phyloP scores from a whole-genome alignment of 1,140 invertebrate species.

The Oryzaephilus surinamensis region DNA sequence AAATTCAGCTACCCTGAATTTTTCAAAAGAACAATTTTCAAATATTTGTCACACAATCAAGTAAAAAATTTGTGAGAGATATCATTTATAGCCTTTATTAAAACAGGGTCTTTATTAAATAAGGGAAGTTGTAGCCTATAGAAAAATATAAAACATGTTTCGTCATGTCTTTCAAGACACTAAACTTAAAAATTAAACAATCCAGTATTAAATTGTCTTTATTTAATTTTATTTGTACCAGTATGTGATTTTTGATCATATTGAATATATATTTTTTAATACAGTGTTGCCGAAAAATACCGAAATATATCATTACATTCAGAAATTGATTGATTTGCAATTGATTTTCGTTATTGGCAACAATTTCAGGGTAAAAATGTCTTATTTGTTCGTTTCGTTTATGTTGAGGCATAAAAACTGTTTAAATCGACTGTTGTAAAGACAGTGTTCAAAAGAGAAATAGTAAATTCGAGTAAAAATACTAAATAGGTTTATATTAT shows the following conservation, averaged over 20 bases:
- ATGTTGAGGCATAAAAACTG: background rate
- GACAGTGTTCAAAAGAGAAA: no score
- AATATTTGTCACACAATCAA: conserved; percentile 25
- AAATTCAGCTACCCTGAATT: conserved; percentile 20
- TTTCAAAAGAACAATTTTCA: background rate
- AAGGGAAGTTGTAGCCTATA: conserved; percentile 13
- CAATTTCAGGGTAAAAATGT: conserved; percentile 22
- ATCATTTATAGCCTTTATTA: conserved; percentile 29
- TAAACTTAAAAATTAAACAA: no score
- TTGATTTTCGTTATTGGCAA: conserved; percentile 15
- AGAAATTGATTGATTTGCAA: no score
- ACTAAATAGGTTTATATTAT: conserved; percentile 16
- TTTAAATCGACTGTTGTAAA: background rate
- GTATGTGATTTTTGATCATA: no score
- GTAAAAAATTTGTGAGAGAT: conserved; percentile 22
- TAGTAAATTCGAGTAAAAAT: no score
- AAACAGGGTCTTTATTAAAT: conserved; percentile 30
- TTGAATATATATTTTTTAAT: no score
- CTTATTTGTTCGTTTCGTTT: background rate
- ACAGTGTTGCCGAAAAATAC: no score
- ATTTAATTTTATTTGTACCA: no score
- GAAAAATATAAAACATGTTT: background rate
- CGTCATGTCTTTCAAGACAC: no score
- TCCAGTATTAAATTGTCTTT: no score
- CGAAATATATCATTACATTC: no score